Conservation (phyloP, 2,113 vertebrate genomes). For the Polypterus bichir region DNA sequence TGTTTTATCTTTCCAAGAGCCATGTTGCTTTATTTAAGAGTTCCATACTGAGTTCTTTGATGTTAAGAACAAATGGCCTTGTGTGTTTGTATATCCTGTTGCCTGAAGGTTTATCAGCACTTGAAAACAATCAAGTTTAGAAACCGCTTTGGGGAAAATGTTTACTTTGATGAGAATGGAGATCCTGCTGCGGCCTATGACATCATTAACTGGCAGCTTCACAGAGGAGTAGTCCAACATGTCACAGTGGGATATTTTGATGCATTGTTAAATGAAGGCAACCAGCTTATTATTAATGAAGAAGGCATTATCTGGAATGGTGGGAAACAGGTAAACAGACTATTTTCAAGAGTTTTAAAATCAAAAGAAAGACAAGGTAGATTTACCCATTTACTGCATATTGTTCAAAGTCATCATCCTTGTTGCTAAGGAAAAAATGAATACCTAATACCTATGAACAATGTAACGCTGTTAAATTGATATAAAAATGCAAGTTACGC, state of each 20-base stretch:
- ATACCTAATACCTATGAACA: no score
- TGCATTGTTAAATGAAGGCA: conserved; percentile 22
- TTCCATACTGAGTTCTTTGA: no score
- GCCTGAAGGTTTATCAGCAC: conserved; percentile 34
- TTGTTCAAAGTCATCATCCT: no score
- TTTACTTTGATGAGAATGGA: conserved; percentile 49
- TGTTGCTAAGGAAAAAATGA: no score
- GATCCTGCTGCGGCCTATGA: conserved; percentile 48
- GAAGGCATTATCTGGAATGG: conserved; percentile 41
- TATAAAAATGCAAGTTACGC: no score
- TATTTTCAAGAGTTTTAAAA: not conserved
- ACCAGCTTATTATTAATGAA: conserved; percentile 37
- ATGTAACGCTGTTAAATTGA: no score
- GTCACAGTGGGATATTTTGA: conserved; percentile 44
- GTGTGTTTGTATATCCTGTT: no score
- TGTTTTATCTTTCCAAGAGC: no score
- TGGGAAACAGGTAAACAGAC: conserved; percentile 28
- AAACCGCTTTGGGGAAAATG: conserved; percentile 37
- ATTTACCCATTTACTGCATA: no score
- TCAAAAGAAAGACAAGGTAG: no score
- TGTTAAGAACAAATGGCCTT: no score
- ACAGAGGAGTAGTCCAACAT: conserved; percentile 41
- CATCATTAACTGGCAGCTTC: conserved; percentile 56
- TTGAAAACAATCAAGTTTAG: conserved; percentile 40
- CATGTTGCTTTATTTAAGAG: no score